Conservation (phyloP, 2,888 invertebrate species). For the Hyposoter didymator region DNA sequence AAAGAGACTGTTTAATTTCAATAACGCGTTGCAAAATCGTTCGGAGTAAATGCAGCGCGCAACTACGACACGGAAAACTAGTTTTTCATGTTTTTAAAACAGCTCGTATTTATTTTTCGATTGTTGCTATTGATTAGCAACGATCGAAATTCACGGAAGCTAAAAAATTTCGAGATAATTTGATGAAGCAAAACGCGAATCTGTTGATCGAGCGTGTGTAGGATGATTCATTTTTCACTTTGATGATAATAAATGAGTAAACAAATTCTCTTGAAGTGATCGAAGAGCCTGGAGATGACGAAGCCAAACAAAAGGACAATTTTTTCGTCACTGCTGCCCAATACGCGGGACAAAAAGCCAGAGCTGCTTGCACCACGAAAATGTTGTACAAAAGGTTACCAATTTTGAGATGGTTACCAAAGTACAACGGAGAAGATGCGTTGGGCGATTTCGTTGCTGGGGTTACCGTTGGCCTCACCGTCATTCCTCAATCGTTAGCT, state of each 20-base stretch:
- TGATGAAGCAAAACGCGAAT: not conserved
- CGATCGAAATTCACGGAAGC: not conserved
- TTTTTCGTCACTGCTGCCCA: slow-evolving; percentile 79
- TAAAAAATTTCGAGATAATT: not conserved
- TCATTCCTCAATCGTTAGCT: slow-evolving; percentile 95
- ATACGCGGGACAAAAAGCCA: slow-evolving; percentile 84
- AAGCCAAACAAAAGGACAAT: slow-evolving; percentile 76
- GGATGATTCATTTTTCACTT: slow-evolving; percentile 19
- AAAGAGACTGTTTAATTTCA: not conserved
- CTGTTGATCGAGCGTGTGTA: not conserved
- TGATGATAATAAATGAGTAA: not conserved
- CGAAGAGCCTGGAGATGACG: slow-evolving; percentile 80
- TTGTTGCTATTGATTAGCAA: not conserved
- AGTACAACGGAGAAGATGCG: slow-evolving; percentile 89
- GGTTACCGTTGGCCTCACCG: slow-evolving; percentile 95
- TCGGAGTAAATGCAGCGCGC: not conserved
- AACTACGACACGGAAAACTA: not conserved
- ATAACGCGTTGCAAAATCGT: not conserved
- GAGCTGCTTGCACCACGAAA: slow-evolving; percentile 87
- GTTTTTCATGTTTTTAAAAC: slow-evolving; percentile 1
- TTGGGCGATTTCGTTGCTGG: slow-evolving; percentile 96
- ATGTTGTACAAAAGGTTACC: slow-evolving; percentile 91
- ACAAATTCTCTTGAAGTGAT: slow-evolving; percentile 76
- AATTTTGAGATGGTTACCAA: slow-evolving; percentile 91
- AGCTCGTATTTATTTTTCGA: not conserved